phyloP scores from a whole-genome alignment of 1,140 invertebrate genomes.

The Yoshiicerus persimilis region DNA sequence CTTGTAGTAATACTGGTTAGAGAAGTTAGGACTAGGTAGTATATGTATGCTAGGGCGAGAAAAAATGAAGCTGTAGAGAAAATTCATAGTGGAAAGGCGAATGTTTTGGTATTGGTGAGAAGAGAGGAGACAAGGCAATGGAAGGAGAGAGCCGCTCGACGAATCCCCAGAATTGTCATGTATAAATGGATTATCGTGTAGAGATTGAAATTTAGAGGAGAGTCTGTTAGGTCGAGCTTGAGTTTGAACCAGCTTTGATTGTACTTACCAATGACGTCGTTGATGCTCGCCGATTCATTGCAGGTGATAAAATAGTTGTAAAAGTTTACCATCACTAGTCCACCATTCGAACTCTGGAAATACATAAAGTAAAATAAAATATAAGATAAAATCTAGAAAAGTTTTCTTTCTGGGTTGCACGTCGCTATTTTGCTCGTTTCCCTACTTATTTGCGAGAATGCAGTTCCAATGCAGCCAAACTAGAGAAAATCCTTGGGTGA shows the following conservation, averaged over 20 bases:
- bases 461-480: background rate
- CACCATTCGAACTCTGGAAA: constrained; percentile 56
- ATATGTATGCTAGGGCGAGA: background rate
- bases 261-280: constrained; percentile 57
- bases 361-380: constrained; percentile 27
- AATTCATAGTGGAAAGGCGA: background rate
- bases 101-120: background rate
- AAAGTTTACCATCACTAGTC: constrained; percentile 61
- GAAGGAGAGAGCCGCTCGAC: background rate
- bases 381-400: background rate
- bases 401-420: background rate
- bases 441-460: background rate
- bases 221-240: background rate
- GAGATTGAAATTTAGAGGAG: constrained; percentile 27
- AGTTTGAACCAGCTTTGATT: background rate
- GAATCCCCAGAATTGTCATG: background rate
- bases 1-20: too few relatives aligned
- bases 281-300: constrained; percentile 54
- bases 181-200: constrained; percentile 25
- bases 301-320: constrained; percentile 58
- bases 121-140: background rate
- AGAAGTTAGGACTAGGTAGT: too few relatives aligned
- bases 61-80: background rate
- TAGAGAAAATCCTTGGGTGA: background rate
- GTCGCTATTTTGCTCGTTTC: background rate